Evolutionary conservation across 2,797 vertebrate genomes (phyloP).

Genomic region (Gallinago nigripennis): DNA sequence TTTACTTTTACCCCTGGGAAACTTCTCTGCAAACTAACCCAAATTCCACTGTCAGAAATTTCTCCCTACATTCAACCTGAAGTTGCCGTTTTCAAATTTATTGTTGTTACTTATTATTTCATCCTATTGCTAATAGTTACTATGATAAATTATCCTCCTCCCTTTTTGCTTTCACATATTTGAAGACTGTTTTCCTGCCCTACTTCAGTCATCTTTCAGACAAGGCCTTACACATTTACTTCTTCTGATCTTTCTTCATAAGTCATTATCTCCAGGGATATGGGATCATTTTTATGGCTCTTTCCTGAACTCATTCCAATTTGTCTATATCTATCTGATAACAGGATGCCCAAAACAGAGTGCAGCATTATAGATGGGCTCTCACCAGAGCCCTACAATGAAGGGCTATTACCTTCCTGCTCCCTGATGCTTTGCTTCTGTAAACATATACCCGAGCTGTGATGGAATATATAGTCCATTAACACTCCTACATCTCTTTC

Average conservation of each 20-base stretch:
- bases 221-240: slow-evolving; percentile 71
- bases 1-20: slow-evolving; percentile 65
- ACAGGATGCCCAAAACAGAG: slow-evolving; percentile 68
- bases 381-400: slow-evolving; percentile 32
- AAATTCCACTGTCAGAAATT: slow-evolving; percentile 68
- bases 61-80: slow-evolving; percentile 43
- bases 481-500: slow-evolving; percentile 49
- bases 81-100: slow-evolving; percentile 62
- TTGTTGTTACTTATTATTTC: slow-evolving; percentile 67
- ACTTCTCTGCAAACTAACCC: slow-evolving; percentile 61
- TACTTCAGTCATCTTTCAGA: slow-evolving; percentile 53
- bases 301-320: slow-evolving; percentile 75
- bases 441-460: slow-evolving; percentile 29
- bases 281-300: slow-evolving; percentile 71
- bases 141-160: slow-evolving; percentile 45
- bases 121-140: slow-evolving; percentile 51
- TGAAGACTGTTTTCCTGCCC: slow-evolving; percentile 40
- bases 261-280: slow-evolving; percentile 72
- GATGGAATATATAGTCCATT: slow-evolving; percentile 54
- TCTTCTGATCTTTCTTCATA: slow-evolving; percentile 71
- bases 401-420: slow-evolving; percentile 57
- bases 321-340: slow-evolving; percentile 68
- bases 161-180: slow-evolving; percentile 43
- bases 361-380: slow-evolving; percentile 53
- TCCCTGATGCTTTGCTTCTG: slow-evolving; percentile 61